Evolutionary conservation across 2,797 vertebrate species (phyloP), one percentile per base, ranked within the genome.

Genomic region (Thalassophryne amazonica): DNA sequence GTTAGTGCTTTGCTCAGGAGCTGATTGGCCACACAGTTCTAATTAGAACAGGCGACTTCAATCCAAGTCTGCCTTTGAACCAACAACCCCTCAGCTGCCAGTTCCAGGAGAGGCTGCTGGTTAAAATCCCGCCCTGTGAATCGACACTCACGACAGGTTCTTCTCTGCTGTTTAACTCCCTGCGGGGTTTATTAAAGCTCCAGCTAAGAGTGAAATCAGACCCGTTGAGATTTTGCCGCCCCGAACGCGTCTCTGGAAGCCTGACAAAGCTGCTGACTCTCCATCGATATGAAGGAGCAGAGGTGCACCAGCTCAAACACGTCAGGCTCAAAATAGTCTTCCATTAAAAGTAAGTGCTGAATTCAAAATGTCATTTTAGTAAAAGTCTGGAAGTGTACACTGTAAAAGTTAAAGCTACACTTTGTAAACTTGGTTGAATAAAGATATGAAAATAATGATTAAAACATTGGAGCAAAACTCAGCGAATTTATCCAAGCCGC

Each of bases 131-230:
- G 13, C 60, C 43, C 62, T 30, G 39, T 6, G 13, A 38, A 55
- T 50, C 25, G 30, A 50, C 58, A 50, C 52, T 56, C 40, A 11
- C 30, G 4, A 16, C 51, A 28, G 56, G 31, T 36, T 53, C 50
- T 49, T 31, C 33, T 36, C 51, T 42, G 19, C 56, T 42, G 12
- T 21, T 25, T 18, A 25, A 32, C 30, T 72, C 80, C 77, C 77
- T 5, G 10, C 3, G 50, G 77, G 69, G 74, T 55, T 83, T 69
- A 80, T 83, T 83, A 80, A 64, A 59, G 59, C 72, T 64, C 9
- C 20, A 16, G 58, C 72, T 43, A 21, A 25, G 28, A 3, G 27
- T 45, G 42, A 58, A 62, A 48, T 45, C 45, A 32, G 37, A 30
- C 49, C 73, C 47, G 11, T 29, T 43, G 71, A 71, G 64, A 47